Percentiles rank a stretch among this genome's conserved stretches.
phyloP scores from a whole-genome alignment of 2,113 vertebrate genomes.

The Brienomyrus brachyistius region DNA sequence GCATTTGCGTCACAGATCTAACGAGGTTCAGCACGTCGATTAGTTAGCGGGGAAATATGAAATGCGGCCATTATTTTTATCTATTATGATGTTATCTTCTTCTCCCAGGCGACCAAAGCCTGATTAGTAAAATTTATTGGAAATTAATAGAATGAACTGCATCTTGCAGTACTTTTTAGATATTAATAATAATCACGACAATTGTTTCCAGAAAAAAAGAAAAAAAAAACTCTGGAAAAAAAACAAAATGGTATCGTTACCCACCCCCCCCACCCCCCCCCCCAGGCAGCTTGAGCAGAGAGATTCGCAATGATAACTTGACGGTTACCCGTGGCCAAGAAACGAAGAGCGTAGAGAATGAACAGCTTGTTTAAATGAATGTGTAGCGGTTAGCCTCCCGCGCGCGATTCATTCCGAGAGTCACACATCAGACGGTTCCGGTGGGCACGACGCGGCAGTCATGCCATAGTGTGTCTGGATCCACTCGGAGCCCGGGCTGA shows the following conservation, averaged over 20 bases:
- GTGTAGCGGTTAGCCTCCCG: conserved; percentile 14
- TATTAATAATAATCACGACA: conserved; percentile 59
- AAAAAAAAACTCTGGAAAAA: conserved; percentile 50
- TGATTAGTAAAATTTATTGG: conserved; percentile 66
- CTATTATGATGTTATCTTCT: conserved; percentile 60
- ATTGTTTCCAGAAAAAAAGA: conserved; percentile 35
- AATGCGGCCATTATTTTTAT: conserved; percentile 38
- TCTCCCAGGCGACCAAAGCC: conserved; percentile 57
- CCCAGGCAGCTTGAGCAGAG: conserved; percentile 50
- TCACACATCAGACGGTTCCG: conserved; percentile 33
- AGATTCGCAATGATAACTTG: conserved; percentile 47
- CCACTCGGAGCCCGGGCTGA: conserved; percentile 68
- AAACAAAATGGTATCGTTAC: conserved; percentile 39
- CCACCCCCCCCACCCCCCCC: conserved; percentile 34
- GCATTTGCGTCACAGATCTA: conserved; percentile 53
- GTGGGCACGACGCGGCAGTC: conserved; percentile 43
- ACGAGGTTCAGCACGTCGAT: conserved; percentile 63
- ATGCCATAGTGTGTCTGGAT: conserved; percentile 63
- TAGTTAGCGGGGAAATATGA: conserved; percentile 57
- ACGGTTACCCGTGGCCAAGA: conserved; percentile 32
- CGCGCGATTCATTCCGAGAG: conserved; percentile 35
- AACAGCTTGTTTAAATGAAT: conserved; percentile 51
- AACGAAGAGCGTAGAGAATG: conserved; percentile 24
- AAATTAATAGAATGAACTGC: conserved; percentile 58
- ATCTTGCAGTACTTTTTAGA: conserved; percentile 54